A percentile compares a stretch with the other conserved stretches of the same genome.
Conservation (phyloP, 2,797 vertebrate species). For the Choloepus didactylus region DNA sequence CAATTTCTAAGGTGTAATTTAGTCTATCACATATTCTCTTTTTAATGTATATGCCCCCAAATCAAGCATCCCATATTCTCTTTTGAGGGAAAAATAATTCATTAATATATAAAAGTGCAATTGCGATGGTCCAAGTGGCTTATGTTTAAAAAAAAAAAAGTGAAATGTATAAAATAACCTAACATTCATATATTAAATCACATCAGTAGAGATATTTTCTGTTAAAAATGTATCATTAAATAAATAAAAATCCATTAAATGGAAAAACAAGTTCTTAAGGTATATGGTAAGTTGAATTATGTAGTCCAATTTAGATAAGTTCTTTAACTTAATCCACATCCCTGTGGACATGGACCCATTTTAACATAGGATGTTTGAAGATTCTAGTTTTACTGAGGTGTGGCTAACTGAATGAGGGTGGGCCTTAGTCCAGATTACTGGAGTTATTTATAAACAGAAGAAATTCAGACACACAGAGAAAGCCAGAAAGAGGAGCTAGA, state of each 20-base stretch:
- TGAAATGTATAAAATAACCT: background rate
- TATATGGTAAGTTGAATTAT: no score
- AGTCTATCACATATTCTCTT: background rate
- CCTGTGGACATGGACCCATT: no score
- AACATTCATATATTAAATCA: background rate
- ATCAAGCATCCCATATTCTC: background rate
- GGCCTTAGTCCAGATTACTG: no score
- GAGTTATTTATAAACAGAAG: no score
- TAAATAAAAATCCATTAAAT: background rate
- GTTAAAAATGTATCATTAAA: background rate
- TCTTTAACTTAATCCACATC: no score
- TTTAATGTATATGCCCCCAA: background rate
- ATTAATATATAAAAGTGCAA: background rate
- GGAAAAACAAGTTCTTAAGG: background rate
- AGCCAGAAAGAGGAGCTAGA: no score
- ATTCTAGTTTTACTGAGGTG: no score
- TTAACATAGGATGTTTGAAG: no score
- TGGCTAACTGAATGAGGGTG: no score
- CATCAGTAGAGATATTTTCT: background rate
- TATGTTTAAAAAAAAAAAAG: background rate
- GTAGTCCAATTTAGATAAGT: no score
- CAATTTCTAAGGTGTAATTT: background rate
- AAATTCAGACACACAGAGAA: no score
- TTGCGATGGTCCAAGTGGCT: background rate
- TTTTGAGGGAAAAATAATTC: slow-evolving; percentile 12